Evolutionary conservation across 2,888 invertebrate genomes (phyloP), one percentile per base, ranked within the genome.

Genomic region (Uropetala carovei): DNA sequence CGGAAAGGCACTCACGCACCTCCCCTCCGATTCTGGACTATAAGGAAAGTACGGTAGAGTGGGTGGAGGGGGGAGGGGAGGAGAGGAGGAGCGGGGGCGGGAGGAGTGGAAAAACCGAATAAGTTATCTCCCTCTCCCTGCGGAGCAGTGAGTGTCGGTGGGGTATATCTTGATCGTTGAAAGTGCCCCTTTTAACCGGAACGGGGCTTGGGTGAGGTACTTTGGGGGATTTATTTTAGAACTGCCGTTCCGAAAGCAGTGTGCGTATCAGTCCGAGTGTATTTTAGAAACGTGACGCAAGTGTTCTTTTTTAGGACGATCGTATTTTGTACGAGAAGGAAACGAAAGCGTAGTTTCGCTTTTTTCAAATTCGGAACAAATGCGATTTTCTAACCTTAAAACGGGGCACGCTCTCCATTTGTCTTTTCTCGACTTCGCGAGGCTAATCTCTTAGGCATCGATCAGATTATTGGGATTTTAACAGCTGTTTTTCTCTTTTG

Each of bases 101-200:
- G 64, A n/a, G 18, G 75, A 82, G 22, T n/a, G 14, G 58, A 83
- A 57, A 60, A 57, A 58, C 57, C 43, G 81, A 68, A 81, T 18
- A 56, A 81, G 81, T 43, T 75, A 91, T 81, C 92, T 92, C 56
- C 84, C 75, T 56, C 64, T 56, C 57, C 11, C 68, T 81, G 86
- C 22, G 60, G 43, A 14, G 68, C 68, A 68, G 68, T 8, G 68
- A 68, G n/a, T n/a, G 68, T 68, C 75, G 75, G 75, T 5, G 75
- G 75, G 27, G 27, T 75, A 75, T 75, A 75, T 75, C 75, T 75
- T 75, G 75, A 75, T 75, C 22, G 27, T 27, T 22, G 27, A 75
- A 75, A 75, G 27, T 75, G 75, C 75, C 10, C 75, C 75, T 75
- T 75, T 75, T 75, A 75, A 75, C 22, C 22, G 22, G 27, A 22